These are phyloP conservation scores for Mesochorus sp. DNA, from an alignment of 2,888 invertebrate species.

Conservation along the genomic window DNA sequence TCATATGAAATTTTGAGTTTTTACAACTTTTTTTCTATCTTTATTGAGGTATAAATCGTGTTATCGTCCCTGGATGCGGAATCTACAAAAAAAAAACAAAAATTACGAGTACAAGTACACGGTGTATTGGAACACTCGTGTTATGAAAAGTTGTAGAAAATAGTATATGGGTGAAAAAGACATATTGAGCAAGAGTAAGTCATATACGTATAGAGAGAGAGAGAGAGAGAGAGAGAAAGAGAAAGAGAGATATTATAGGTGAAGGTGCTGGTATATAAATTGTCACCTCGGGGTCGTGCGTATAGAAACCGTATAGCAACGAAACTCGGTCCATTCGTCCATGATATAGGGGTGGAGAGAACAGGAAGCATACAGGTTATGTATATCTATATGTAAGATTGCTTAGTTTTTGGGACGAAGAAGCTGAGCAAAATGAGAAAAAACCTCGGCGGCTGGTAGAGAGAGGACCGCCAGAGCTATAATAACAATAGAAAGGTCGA, in stretches of 20 bases:
- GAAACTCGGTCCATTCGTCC: slow-evolving; percentile 44
- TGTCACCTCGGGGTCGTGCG: slow-evolving; percentile 78
- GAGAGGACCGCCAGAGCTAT: slow-evolving; percentile 46
- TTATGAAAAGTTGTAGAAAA: slow-evolving; percentile 69
- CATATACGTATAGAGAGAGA: slow-evolving; percentile 63
- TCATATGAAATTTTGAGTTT: neutral
- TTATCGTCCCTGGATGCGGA: neutral
- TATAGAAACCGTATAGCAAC: slow-evolving; percentile 71
- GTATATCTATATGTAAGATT: slow-evolving; percentile 70
- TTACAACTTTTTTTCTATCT: slow-evolving; percentile 4
- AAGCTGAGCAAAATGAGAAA: slow-evolving; percentile 61
- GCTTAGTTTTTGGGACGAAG: slow-evolving; percentile 79
- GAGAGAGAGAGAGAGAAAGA: slow-evolving; percentile 16
- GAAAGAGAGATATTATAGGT: slow-evolving; percentile 55
- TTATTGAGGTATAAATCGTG: neutral
- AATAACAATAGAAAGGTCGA: slow-evolving; percentile 24
- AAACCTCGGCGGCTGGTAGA: slow-evolving; percentile 26
- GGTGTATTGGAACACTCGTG: slow-evolving; percentile 55
- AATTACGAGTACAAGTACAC: slow-evolving; percentile 7
- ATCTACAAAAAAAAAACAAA: slow-evolving; percentile 2
- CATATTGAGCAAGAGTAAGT: slow-evolving; percentile 78
- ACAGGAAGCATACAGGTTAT: neutral
- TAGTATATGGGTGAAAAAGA: slow-evolving; percentile 73
- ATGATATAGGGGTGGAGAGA: neutral
- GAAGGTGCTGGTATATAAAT: slow-evolving; percentile 76